Evolutionary conservation across 2,797 vertebrate genomes (phyloP), one percentile per base, ranked within the genome.

Genomic region (Melanotaenia trifasciata): DNA sequence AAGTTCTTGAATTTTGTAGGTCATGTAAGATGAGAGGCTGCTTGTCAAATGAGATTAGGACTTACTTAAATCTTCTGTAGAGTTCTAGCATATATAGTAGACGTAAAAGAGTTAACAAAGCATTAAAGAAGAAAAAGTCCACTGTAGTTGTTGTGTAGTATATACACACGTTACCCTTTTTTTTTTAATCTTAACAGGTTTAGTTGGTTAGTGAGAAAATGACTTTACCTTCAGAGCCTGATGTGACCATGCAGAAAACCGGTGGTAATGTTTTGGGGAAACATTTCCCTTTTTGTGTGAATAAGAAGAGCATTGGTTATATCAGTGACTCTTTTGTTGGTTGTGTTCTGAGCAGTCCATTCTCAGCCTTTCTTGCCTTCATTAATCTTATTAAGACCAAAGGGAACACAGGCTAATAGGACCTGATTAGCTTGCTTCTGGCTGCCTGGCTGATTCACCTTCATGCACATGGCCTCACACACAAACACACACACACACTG

Each of bases 361-460:
- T 76, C 67, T 76, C 78, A 16, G 60, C 77, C 83, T 84, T 82
- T 81, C 81, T 72, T 79, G 64, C 70, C 74, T 58, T 84, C 83
- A 90, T 90, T 92, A 88, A 92, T 93, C 84, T 79, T 70, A 91
- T 94, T 93, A 92, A 73, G 68, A 80, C 66, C 84, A 87, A 78
- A 87, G 79, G 76, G 84, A 81, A 74, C 78, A 79, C 67, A 67
- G 82, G 83, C 87, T 92, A 91, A 92, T 90, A 76, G 85, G 70
- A 89, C 66, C 76, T 90, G 87, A 94, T 93, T 84, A 87, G 75
- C 79, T 72, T 80, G 85, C 61, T 81, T 84, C 88, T 90, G 89
- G 74, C 56, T 26, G 77, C 58, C 81, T 70, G 77, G 60, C 58
- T 82, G 60, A 68, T 83, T 84, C 81, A 81, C 67, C 72, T 75